phyloP scores from a whole-genome alignment of 1,140 invertebrate species.

The Pteromalus puparum region DNA sequence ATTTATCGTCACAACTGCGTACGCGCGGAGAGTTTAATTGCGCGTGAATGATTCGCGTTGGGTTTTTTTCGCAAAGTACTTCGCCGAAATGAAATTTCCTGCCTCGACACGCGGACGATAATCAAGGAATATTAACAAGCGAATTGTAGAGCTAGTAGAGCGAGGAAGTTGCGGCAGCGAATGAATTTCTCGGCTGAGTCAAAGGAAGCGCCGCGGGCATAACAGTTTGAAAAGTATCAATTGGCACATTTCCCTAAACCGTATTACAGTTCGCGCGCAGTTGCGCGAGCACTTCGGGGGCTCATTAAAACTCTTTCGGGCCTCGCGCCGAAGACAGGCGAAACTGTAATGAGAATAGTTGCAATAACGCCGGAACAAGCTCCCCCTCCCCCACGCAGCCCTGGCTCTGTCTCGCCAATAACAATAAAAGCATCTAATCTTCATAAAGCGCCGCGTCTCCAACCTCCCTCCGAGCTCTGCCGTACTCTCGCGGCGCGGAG shows the following conservation, averaged over 20 bases:
- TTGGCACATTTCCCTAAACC: constrained; percentile 8
- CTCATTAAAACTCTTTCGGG: constrained; percentile 38
- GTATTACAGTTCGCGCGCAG: neutral
- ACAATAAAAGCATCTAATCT: constrained; percentile 64
- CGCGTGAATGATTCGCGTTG: neutral
- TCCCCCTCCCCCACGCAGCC: constrained; percentile 34
- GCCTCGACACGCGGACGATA: neutral
- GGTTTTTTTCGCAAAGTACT: neutral
- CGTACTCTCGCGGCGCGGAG: neutral
- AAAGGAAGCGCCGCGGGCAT: constrained; percentile 4
- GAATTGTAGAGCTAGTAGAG: too few relatives aligned
- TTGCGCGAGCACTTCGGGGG: neutral
- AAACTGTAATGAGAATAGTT: constrained; percentile 44
- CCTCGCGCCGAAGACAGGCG: neutral
- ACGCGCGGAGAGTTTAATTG: neutral
- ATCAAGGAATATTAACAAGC: neutral
- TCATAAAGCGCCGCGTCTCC: constrained; percentile 53
- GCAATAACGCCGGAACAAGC: constrained; percentile 21
- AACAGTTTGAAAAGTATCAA: constrained; percentile 14
- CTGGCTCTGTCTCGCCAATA: too few relatives aligned
- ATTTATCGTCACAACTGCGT: neutral
- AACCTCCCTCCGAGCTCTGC: too few relatives aligned
- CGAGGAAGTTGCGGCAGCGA: constrained; percentile 12
- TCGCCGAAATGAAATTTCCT: neutral
- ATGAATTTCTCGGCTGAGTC: constrained; percentile 8